A percentile compares a stretch with the other conserved stretches of the same genome.
Conservation (phyloP, 2,888 invertebrate genomes). For the Apotomis turbidana region DNA sequence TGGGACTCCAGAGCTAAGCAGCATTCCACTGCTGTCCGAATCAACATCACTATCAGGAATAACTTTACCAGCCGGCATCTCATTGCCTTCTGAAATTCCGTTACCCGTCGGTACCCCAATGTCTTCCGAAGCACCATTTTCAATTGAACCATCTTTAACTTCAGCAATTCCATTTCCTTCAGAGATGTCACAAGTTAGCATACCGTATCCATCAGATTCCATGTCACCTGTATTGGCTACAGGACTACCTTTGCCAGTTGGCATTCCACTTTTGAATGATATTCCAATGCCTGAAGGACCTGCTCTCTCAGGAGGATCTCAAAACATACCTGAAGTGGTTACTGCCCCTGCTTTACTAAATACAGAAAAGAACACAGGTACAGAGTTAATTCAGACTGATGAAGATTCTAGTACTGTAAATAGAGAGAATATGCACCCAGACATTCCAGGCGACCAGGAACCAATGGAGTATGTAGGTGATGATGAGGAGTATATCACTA, state of each 20-base stretch:
- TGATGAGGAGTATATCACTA: constrained; percentile 79
- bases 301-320: constrained; percentile 16
- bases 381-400: constrained; percentile 22
- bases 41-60: constrained; percentile 6
- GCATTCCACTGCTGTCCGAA: constrained; percentile 17
- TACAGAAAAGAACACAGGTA: constrained; percentile 27
- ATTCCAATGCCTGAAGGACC: constrained; percentile 33
- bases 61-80: constrained; percentile 8
- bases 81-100: constrained; percentile 21
- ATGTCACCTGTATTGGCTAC: constrained; percentile 2
- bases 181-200: constrained; percentile 7
- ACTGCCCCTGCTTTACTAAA: constrained; percentile 31
- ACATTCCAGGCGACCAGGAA: constrained; percentile 62
- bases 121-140: constrained; percentile 24
- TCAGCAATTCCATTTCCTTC: constrained; percentile 35
- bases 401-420: constrained; percentile 46
- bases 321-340: constrained; percentile 20
- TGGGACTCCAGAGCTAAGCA: constrained; percentile 6
- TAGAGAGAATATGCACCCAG: constrained; percentile 45
- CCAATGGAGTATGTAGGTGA: constrained; percentile 68
- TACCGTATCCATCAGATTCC: constrained; percentile 13
- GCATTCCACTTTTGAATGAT: constrained; percentile 33
- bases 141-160: constrained; percentile 15
- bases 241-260: constrained; percentile 6
- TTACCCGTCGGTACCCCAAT: constrained; percentile 13